Conservation (phyloP, 2,888 invertebrate genomes). For the Hoplodrina blanda region DNA sequence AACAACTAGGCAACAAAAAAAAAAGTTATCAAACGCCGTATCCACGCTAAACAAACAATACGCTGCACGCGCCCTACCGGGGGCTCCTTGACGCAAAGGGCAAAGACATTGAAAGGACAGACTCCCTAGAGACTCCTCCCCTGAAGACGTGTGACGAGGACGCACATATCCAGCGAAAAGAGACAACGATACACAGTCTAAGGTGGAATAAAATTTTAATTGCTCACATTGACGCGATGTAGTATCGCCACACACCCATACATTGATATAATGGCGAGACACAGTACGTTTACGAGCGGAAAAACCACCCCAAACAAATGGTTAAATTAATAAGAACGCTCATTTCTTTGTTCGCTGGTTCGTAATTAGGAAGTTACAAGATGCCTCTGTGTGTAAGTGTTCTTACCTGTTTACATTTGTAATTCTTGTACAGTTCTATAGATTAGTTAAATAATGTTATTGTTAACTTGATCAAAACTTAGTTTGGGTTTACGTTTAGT, state of each 20-base stretch:
- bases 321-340: slow-evolving; percentile 87
- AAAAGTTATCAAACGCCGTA: slow-evolving; percentile 70
- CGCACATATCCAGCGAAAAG: slow-evolving; percentile 77
- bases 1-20: slow-evolving; percentile 53
- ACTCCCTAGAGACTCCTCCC: slow-evolving; percentile 92
- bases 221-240: slow-evolving; percentile 84
- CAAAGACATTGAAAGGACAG: slow-evolving; percentile 92
- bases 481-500: neutral
- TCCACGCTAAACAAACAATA: slow-evolving; percentile 79
- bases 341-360: slow-evolving; percentile 78
- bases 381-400: slow-evolving; percentile 55
- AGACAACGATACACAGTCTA: slow-evolving; percentile 82
- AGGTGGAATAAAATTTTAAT: slow-evolving; percentile 91
- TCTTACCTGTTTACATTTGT: slow-evolving; percentile 62
- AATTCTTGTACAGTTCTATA: slow-evolving; percentile 29
- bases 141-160: slow-evolving; percentile 86
- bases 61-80: slow-evolving; percentile 85
- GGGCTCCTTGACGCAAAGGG: slow-evolving; percentile 89
- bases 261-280: slow-evolving; percentile 80
- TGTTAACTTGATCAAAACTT: neutral
- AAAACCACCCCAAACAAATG: slow-evolving; percentile 88
- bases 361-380: slow-evolving; percentile 77
- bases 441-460: neutral
- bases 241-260: slow-evolving; percentile 77
- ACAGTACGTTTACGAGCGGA: slow-evolving; percentile 81